Evolutionary conservation across 2,797 vertebrate genomes (phyloP), one percentile per base, ranked within the genome.

Genomic region (Chloroceryle inda): DNA sequence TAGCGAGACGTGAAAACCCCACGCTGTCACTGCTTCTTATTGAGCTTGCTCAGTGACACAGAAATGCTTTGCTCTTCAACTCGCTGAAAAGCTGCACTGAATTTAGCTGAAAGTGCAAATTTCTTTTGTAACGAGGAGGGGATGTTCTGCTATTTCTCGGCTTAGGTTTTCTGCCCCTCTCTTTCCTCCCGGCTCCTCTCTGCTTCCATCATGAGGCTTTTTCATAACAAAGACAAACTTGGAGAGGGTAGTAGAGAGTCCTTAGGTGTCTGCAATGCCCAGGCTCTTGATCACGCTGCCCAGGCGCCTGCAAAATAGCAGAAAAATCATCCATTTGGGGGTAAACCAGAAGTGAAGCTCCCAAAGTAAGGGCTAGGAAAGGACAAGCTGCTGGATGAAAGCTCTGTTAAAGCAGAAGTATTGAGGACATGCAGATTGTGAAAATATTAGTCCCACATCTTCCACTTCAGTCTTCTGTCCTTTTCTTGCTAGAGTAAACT

Each of bases 21-120:
- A 29, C 9, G 31, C 62, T 74, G 64, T 62, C 55, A 31, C 59
- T 13, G 13, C 58, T 37, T 61, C 85, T 87, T 53, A 35, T 85
- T 64, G 77, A 92, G 72, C 58, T 58, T 82, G 49, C 92, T 66
- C 29, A 35, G 40, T 85, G 93, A 92, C 80, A 94, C 85, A 89
- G 90, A 95, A 96, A 96, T 1, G 6, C 52, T 91, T 53, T 87
- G 61, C 59, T 64, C 58, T 80, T 68, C 68, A 92, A 44, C 72
- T 13, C 9, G 2, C 20, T 69, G 56, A 92, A 85, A 92, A 88
- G 44, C 72, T 64, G 78, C 14, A 29, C 22, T 6, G 45, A 79
- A 26, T 62, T 59, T 21, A 85, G 68, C 76, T 73, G 88, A 79
- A n/a, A 64, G 58, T 40, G 56, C 33, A 15, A 47, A 92, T 95